phyloP scores from a whole-genome alignment of 2,113 vertebrate genomes.

The Chloropsis cyanopogon region DNA sequence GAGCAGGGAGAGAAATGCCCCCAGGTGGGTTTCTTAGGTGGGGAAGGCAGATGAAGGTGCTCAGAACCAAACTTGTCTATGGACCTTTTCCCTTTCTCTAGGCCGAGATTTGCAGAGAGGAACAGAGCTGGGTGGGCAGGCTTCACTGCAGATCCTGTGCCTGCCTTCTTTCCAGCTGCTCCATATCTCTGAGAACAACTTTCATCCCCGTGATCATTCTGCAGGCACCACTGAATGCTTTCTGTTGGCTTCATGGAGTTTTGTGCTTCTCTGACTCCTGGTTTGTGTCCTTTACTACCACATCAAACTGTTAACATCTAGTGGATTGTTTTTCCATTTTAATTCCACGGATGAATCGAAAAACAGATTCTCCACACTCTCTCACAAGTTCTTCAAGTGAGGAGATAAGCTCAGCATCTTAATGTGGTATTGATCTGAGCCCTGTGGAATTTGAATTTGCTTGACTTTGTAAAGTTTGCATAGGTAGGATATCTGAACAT shows the following conservation, averaged over 20 bases:
- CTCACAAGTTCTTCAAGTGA: neutral
- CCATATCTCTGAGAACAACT: neutral
- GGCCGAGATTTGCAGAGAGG: neutral
- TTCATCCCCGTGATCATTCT: neutral
- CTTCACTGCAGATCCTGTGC: neutral
- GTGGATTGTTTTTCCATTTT: constrained; percentile 19
- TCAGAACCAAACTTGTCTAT: neutral
- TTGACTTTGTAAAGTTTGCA: constrained; percentile 63
- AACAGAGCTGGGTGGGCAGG: neutral
- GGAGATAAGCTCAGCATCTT: constrained; percentile 30
- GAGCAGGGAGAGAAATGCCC: neutral
- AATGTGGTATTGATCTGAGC: constrained; percentile 64
- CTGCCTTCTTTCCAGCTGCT: neutral
- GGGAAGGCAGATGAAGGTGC: neutral
- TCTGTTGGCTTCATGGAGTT: neutral
- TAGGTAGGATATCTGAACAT: constrained; percentile 62
- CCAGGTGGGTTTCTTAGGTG: neutral
- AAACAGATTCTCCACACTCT: neutral
- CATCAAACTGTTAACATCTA: neutral
- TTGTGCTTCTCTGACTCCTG: neutral
- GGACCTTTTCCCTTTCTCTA: neutral
- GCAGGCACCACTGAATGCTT: neutral
- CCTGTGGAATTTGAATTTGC: constrained; percentile 50
- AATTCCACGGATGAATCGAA: neutral
- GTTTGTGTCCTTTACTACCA: neutral